Conservation (phyloP, 2,888 invertebrate genomes). For the Lamellibrachia columna region DNA sequence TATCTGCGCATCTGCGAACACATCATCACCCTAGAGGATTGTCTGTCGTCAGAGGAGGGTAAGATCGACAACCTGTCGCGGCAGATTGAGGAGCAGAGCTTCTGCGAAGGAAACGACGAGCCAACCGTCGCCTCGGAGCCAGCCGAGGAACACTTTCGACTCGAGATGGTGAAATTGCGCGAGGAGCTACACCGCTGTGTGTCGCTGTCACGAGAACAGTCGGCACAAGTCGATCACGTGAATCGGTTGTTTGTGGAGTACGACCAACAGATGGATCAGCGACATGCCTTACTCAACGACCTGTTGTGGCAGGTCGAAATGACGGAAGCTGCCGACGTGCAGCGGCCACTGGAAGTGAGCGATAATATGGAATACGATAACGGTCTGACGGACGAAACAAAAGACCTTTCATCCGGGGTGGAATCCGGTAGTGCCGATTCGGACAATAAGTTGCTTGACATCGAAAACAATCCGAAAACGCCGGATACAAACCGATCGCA, state of each 20-base stretch:
- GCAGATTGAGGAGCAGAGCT: conserved; percentile 61
- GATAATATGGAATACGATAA: background rate
- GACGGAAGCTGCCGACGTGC: conserved; percentile 46
- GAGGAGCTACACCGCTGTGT: conserved; percentile 51
- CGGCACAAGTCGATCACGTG: conserved; percentile 53
- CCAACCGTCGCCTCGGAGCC: background rate
- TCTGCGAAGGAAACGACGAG: background rate
- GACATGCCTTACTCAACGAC: conserved; percentile 48
- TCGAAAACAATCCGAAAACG: background rate
- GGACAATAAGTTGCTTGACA: background rate
- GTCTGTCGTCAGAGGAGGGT: conserved; percentile 79
- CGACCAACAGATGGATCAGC: conserved; percentile 51
- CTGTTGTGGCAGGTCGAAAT: conserved; percentile 54
- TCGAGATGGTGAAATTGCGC: conserved; percentile 48
- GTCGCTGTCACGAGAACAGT: conserved; percentile 46
- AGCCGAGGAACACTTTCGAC: conserved; percentile 22
- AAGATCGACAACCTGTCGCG: conserved; percentile 75
- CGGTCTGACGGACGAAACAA: background rate
- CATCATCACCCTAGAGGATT: conserved; percentile 78
- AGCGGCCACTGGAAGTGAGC: conserved; percentile 23
- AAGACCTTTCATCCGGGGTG: conserved; percentile 28
- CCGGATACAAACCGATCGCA: background rate
- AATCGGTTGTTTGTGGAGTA: conserved; percentile 53
- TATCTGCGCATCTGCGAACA: conserved; percentile 80
- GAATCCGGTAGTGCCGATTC: conserved; percentile 25